Evolutionary conservation across 2,797 vertebrate species (phyloP).

Genomic region (Nothura maculosa): DNA sequence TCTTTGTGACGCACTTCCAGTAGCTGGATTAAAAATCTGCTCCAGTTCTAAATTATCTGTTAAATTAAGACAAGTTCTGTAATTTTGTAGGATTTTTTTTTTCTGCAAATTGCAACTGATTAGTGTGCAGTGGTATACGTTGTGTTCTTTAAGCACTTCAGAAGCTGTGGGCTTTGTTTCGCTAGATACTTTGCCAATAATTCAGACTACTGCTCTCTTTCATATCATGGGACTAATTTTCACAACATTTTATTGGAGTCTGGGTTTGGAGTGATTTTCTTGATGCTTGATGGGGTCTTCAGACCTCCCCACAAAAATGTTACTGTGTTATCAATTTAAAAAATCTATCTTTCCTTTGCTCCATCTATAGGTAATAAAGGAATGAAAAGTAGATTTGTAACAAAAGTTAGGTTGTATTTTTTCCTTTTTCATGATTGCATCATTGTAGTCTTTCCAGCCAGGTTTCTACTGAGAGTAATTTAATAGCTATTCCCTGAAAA

Average conservation of each 20-base stretch:
- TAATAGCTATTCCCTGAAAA: neutral
- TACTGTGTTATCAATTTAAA: neutral
- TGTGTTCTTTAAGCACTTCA: conserved; percentile 3
- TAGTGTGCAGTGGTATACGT: neutral
- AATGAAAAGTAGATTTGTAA: neutral
- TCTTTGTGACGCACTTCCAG: neutral
- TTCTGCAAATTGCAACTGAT: neutral
- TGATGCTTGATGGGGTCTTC: neutral
- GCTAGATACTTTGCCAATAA: neutral
- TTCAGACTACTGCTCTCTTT: conserved; percentile 8
- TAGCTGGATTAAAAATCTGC: conserved; percentile 11
- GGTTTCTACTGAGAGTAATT: neutral
- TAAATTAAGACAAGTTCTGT: neutral
- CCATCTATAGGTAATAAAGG: neutral
- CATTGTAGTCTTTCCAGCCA: neutral
- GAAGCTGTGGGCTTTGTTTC: neutral
- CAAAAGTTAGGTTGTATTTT: neutral
- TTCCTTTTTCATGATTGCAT: neutral
- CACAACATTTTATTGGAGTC: neutral
- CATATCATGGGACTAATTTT: neutral
- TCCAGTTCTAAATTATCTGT: conserved; percentile 10
- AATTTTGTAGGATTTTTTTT: neutral
- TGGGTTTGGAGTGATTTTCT: neutral
- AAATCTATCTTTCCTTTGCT: neutral
- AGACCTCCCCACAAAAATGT: neutral